phyloP scores from a whole-genome alignment of 1,140 invertebrate species.

The Calliopsis andreniformis region DNA sequence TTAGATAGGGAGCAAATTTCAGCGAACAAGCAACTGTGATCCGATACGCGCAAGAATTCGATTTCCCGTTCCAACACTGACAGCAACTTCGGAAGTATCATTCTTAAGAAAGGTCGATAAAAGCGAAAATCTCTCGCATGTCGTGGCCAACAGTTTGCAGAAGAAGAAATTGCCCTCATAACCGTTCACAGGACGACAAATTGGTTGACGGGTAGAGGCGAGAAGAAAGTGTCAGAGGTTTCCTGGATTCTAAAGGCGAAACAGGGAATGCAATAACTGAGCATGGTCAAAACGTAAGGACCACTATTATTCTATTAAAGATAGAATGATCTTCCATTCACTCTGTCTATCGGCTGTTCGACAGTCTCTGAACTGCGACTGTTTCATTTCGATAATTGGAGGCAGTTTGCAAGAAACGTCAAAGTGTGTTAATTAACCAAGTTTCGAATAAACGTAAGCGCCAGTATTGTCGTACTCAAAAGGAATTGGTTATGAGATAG shows the following conservation, averaged over 20 bases:
- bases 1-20: too few species aligned
- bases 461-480: not conserved
- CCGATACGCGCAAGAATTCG: too few species aligned
- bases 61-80: not conserved
- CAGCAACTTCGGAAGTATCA: not conserved
- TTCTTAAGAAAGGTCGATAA: too few species aligned
- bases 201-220: not conserved
- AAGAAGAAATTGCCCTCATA: not conserved
- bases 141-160: slow-evolving; percentile 21
- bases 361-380: slow-evolving; percentile 11
- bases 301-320: not conserved
- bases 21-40: too few species aligned
- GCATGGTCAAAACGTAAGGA: slow-evolving; percentile 3
- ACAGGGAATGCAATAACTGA: slow-evolving; percentile 5
- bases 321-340: not conserved
- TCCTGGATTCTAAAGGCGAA: not conserved
- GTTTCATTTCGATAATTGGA: not conserved
- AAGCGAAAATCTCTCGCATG: slow-evolving; percentile 17
- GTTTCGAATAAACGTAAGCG: not conserved
- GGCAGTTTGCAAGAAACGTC: not conserved
- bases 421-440: slow-evolving; percentile 9
- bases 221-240: not conserved
- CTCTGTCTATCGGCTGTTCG: not conserved
- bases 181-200: slow-evolving; percentile 4
- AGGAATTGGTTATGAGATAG: slow-evolving; percentile 3